Percentiles rank a stretch among this genome's conserved stretches.
Conservation (phyloP, 2,888 invertebrate genomes). For the Hemaris fuciformis region DNA sequence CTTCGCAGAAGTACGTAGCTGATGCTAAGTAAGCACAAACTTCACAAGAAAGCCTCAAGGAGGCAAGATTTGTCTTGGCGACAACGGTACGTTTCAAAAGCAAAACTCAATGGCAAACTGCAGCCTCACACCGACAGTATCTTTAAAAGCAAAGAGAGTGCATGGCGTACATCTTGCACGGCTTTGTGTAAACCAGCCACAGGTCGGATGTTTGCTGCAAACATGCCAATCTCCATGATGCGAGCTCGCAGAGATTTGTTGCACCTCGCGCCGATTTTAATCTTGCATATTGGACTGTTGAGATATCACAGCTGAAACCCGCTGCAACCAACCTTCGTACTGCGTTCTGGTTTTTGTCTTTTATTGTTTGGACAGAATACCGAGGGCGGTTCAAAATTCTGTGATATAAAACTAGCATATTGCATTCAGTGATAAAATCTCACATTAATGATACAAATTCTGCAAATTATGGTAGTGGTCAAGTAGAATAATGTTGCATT, state of each 20-base stretch:
- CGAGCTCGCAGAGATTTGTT: constrained; percentile 18
- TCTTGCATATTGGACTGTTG: not conserved
- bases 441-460: not conserved
- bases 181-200: constrained; percentile 44
- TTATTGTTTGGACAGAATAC: not conserved
- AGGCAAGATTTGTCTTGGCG: not conserved
- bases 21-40: not conserved
- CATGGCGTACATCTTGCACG: constrained; percentile 47
- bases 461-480: not conserved
- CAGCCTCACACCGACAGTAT: constrained; percentile 45
- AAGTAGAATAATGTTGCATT: not conserved
- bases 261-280: not conserved
- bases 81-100: constrained; percentile 23
- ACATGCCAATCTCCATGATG: constrained; percentile 60
- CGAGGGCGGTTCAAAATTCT: no score
- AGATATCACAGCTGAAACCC: not conserved
- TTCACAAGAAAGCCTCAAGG: not conserved
- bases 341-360: not conserved
- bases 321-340: not conserved
- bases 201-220: constrained; percentile 39
- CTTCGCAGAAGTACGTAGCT: not conserved
- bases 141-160: constrained; percentile 60
- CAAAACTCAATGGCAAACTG: constrained; percentile 25
- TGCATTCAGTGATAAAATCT: not conserved
- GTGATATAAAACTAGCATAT: not conserved